Base-by-base conservation (phyloP, 2,797 vertebrate species). In the Syngnathus rostellatus region DNA sequence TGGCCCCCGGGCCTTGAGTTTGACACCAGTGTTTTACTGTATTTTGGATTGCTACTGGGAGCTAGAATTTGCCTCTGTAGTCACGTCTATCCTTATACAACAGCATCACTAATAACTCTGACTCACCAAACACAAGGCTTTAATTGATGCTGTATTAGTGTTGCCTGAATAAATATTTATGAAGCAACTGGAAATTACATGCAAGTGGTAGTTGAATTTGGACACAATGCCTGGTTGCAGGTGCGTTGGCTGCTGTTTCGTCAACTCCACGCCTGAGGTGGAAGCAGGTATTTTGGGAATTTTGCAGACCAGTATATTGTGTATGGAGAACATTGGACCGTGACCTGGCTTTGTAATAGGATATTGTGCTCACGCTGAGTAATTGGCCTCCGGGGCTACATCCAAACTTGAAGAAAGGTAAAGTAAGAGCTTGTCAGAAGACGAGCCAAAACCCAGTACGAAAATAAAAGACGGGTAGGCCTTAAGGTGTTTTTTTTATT, bases 331-430 rank as follows among this genome's bases (percentile, higher is more conserved):
- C 77, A 70, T 66, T 72, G 62, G 71, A 86, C 83, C 77, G 54
- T 84, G 81, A 81, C 76, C 68, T 41, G 63, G 71, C 78, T 83
- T 84, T 83, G 79, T 79, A 83, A 88, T 86, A 72, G 73, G 77
- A 88, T 87, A 77, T 77, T 81, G 68, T 83, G 82, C 86, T 81
- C 78, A 85, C 71, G 61, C 64, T 68, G 72, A 76, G 81, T 86
- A 86, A 87, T 89, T 87, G 86, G 84, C 77, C 88, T 86, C 82
- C 67, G 67, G 79, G 74, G 79, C 63, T 78, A 59, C 69, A 79
- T 73, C 74, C 71, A 68, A 57, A 72, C 65, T 68, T 31, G 72
- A 69, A 72, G 65, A 77, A 72, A 70, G 57, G 70, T 57, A 73
- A 70, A 73, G 77, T 73, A 69, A 77, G 72, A 72, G 74, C 66